Evolutionary conservation across 2,888 invertebrate species (phyloP).

Genomic region (Artemia sinica): DNA sequence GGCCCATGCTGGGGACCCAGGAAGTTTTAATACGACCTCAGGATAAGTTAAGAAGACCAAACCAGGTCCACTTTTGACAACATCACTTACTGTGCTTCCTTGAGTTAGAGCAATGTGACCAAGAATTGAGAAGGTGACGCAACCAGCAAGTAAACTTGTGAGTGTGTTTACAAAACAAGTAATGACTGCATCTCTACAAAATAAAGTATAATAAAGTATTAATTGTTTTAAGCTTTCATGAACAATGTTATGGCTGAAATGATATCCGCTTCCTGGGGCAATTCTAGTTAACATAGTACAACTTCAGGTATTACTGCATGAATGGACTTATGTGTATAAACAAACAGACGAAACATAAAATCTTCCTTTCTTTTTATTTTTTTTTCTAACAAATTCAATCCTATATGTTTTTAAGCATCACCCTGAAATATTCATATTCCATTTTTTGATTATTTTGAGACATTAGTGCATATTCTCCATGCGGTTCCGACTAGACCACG

Average conservation of each 20-base stretch:
- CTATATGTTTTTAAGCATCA: too few species aligned
- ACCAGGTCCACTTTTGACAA: conserved; percentile 48
- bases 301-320: too few species aligned
- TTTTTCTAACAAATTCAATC: too few species aligned
- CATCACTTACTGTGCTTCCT: conserved; percentile 36
- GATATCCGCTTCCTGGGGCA: neutral
- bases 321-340: too few species aligned
- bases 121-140: conserved; percentile 55
- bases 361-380: too few species aligned
- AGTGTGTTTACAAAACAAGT: conserved; percentile 52
- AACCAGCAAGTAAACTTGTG: conserved; percentile 53
- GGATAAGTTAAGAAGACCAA: conserved; percentile 56
- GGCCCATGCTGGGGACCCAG: conserved; percentile 51
- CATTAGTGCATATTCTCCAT: too few species aligned
- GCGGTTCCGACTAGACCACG: too few species aligned
- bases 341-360: too few species aligned
- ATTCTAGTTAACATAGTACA: neutral
- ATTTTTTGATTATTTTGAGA: too few species aligned
- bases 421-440: too few species aligned
- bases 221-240: too few species aligned
- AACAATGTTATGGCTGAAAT: neutral
- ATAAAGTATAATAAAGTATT: neutral
- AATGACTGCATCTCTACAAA: conserved; percentile 46
- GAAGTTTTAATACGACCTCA: conserved; percentile 52
- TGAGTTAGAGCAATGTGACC: conserved; percentile 47